Evolutionary conservation across 2,888 invertebrate genomes (phyloP).

Genomic region (Cataglyphis livida): DNA sequence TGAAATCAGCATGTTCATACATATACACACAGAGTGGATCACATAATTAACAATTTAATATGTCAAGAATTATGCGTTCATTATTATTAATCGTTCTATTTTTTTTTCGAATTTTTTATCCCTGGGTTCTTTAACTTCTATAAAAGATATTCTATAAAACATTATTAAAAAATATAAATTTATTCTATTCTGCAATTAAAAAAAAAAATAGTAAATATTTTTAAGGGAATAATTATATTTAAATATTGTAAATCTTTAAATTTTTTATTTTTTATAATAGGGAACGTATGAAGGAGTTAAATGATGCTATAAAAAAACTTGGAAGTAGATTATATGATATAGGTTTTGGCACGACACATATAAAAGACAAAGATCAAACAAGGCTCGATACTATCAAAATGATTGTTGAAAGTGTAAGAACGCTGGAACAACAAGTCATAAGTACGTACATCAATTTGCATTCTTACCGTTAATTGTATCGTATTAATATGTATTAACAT

Average conservation of each 20-base stretch:
- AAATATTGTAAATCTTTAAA: not conserved
- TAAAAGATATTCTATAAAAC: not conserved
- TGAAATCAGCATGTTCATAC: slow-evolving; percentile 15
- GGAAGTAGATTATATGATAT: slow-evolving; percentile 89
- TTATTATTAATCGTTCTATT: too few relatives aligned
- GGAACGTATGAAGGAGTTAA: slow-evolving; percentile 99
- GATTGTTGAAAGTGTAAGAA: slow-evolving; percentile 99
- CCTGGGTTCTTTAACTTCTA: too few relatives aligned
- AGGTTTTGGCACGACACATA: slow-evolving; percentile 95
- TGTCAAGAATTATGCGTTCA: too few relatives aligned
- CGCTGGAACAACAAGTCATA: slow-evolving; percentile 98
- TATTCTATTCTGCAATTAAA: not conserved
- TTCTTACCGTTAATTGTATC: not conserved
- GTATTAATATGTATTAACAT: slow-evolving; percentile 42
- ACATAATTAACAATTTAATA: too few relatives aligned
- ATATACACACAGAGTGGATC: not conserved
- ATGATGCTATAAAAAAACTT: slow-evolving; percentile 99
- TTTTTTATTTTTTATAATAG: slow-evolving; percentile 86
- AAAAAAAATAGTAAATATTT: not conserved
- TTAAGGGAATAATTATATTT: not conserved
- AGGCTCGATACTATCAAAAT: slow-evolving; percentile 99
- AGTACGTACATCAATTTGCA: slow-evolving; percentile 86
- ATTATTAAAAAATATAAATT: not conserved
- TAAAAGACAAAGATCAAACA: slow-evolving; percentile 99
- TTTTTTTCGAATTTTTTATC: too few relatives aligned